phyloP scores from a whole-genome alignment of 2,113 vertebrate species.

The Heloderma charlesbogerti region DNA sequence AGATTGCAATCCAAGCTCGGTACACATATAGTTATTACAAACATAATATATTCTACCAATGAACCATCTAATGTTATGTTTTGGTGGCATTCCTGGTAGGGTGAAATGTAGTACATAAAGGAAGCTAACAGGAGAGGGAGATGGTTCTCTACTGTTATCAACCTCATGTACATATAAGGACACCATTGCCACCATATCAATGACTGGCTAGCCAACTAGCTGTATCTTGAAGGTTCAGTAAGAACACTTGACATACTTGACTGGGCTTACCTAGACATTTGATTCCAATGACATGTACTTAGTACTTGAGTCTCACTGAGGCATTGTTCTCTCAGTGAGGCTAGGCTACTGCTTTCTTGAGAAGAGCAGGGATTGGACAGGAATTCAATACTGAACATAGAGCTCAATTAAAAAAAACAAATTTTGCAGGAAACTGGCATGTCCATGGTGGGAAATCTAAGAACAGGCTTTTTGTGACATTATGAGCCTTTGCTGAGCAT shows the following conservation, averaged over 20 bases:
- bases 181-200: not conserved
- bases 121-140: not conserved
- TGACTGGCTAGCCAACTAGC: not conserved
- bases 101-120: not conserved
- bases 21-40: too few relatives aligned
- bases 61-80: too few relatives aligned
- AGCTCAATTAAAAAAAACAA: not conserved
- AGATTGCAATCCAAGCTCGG: too few relatives aligned
- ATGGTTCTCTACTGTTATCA: not conserved
- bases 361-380: not conserved
- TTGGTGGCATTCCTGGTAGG: too few relatives aligned
- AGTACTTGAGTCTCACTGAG: not conserved
- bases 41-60: too few relatives aligned
- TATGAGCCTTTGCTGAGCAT: not conserved
- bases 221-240: not conserved
- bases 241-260: not conserved
- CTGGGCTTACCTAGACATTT: not conserved
- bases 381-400: constrained; percentile 6
- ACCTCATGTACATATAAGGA: not conserved
- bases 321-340: not conserved
- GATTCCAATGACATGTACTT: not conserved
- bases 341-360: not conserved
- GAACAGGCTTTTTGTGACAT: not conserved
- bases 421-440: not conserved
- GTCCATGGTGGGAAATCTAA: constrained; percentile 8